Evolutionary conservation across 2,113 vertebrate species (phyloP).

Genomic region (Galemys pyrenaicus): DNA sequence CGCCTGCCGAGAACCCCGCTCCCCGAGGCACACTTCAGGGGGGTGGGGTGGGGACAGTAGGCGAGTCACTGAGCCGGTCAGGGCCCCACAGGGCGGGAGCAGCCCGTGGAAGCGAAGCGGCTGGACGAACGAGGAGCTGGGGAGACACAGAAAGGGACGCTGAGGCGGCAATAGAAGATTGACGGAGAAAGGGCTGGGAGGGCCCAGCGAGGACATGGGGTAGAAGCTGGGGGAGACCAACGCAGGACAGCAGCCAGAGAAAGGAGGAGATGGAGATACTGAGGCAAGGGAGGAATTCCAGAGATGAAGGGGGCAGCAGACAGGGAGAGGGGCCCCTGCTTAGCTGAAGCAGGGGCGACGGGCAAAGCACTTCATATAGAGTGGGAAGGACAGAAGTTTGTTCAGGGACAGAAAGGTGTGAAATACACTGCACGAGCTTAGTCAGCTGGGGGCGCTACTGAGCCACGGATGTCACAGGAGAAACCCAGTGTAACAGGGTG

Average conservation of each 20-base stretch:
- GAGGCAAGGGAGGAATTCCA: not conserved
- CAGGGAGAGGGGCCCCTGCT: not conserved
- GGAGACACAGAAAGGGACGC: not conserved
- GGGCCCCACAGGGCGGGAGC: not conserved
- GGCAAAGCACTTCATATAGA: not conserved
- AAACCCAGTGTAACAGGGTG: not conserved
- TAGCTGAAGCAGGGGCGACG: not conserved
- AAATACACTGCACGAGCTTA: not conserved
- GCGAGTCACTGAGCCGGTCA: not conserved
- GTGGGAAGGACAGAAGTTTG: too few relatives aligned
- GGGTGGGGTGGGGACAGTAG: not conserved
- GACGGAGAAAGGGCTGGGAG: too few relatives aligned
- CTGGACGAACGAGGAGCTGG: too few relatives aligned
- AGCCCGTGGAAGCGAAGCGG: not conserved
- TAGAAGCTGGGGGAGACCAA: too few relatives aligned
- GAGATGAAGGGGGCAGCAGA: not conserved
- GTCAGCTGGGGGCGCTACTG: not conserved
- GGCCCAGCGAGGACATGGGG: not conserved
- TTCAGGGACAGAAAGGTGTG: not conserved
- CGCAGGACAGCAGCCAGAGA: not conserved
- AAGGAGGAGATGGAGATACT: not conserved
- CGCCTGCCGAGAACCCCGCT: too few relatives aligned
- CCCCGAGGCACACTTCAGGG: not conserved
- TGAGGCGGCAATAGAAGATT: not conserved
- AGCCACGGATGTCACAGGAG: not conserved